phyloP scores from a whole-genome alignment of 2,888 invertebrate species.

The Watsonalla binaria region DNA sequence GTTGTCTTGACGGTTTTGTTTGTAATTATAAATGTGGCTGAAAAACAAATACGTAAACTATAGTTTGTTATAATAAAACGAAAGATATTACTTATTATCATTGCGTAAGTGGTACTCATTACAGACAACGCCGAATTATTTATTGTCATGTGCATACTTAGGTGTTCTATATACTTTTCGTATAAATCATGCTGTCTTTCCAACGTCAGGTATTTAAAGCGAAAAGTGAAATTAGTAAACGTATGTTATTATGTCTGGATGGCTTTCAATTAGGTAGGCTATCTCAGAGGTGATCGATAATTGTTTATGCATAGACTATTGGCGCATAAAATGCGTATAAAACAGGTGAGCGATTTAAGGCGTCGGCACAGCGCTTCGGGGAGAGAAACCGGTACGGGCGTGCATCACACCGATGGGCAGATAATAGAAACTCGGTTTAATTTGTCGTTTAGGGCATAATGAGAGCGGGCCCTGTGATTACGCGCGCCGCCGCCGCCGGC shows the following conservation, averaged over 20 bases:
- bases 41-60: too few species aligned
- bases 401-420: constrained; percentile 65
- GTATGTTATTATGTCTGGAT: constrained; percentile 12
- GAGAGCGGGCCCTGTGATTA: constrained; percentile 79
- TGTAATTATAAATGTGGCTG: too few species aligned
- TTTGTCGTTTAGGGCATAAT: constrained; percentile 79
- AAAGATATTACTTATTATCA: too few species aligned
- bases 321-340: constrained; percentile 32
- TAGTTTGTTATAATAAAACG: too few species aligned
- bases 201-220: not conserved
- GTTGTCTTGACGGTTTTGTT: not conserved
- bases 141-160: too few species aligned
- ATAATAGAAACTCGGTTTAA: constrained; percentile 79
- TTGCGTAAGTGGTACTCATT: too few species aligned
- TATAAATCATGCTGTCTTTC: too few species aligned
- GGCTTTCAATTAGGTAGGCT: constrained; percentile 22
- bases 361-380: constrained; percentile 33
- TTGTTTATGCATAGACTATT: constrained; percentile 49
- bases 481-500: constrained; percentile 66
- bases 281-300: constrained; percentile 24
- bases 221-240: constrained; percentile 12
- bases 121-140: too few species aligned
- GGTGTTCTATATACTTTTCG: too few species aligned
- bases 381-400: constrained; percentile 57
- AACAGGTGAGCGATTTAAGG: constrained; percentile 38